Percentiles rank a stretch among this genome's conserved stretches.
Evolutionary conservation across 1,140 invertebrate genomes (phyloP).

Genomic region (Conus ventricosus): DNA sequence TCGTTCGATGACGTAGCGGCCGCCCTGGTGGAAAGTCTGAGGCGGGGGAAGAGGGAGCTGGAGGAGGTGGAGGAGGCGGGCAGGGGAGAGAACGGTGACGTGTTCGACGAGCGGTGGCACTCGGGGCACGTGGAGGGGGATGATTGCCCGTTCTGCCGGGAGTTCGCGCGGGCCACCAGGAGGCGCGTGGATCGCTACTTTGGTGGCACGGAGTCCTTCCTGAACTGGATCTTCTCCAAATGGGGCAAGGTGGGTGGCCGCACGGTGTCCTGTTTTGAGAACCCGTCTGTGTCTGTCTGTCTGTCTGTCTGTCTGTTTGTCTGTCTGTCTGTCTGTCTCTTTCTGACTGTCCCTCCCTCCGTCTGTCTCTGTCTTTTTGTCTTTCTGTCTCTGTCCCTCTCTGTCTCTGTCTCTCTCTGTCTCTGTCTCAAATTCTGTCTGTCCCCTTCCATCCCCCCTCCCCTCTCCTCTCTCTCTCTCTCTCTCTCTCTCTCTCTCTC

Average conservation of each 20-base stretch:
- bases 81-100: background rate
- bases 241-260: conserved; percentile 27
- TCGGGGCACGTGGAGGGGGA: background rate
- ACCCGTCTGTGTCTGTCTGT: background rate
- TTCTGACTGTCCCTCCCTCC: background rate
- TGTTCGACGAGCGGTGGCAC: conserved; percentile 28
- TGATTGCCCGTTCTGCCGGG: conserved; percentile 15
- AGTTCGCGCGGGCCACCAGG: conserved; percentile 19
- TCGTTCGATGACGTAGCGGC: conserved; percentile 12
- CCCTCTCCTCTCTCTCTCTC: background rate
- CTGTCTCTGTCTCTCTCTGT: background rate
- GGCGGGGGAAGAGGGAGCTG: background rate
- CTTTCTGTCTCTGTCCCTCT: background rate
- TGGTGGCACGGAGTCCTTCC: conserved; percentile 27
- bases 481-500: background rate
- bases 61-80: background rate
- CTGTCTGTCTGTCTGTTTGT: background rate
- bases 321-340: background rate
- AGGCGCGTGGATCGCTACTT: conserved; percentile 12
- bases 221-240: conserved; percentile 33
- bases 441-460: too few relatives aligned
- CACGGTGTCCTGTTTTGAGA: background rate
- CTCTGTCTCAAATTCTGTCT: too few relatives aligned
- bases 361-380: too few relatives aligned
- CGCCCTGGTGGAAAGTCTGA: background rate